Percentiles rank a stretch among this genome's conserved stretches.
These are phyloP conservation scores for Actinemys pallida DNA, from an alignment of 2,113 vertebrate genomes.

Conservation along the genomic window DNA sequence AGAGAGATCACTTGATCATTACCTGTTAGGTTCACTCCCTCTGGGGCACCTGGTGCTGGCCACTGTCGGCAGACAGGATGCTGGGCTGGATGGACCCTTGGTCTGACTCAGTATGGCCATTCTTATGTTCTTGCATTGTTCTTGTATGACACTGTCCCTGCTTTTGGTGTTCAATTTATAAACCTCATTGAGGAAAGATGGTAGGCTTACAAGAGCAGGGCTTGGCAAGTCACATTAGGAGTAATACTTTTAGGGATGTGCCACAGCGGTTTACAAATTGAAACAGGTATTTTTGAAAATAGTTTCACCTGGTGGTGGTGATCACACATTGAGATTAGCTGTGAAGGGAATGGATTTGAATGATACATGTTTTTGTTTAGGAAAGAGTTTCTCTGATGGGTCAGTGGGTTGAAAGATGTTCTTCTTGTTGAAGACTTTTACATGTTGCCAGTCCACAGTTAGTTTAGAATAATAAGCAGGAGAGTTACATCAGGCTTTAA, in stretches of 20 bases:
- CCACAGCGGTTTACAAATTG: rapidly evolving
- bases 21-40: too few relatives aligned
- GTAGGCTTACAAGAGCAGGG: background rate
- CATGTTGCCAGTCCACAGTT: background rate
- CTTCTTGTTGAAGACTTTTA: background rate
- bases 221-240: background rate
- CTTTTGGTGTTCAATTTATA: background rate
- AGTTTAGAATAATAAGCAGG: background rate
- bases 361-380: background rate
- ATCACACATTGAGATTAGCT: background rate
- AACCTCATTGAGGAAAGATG: background rate
- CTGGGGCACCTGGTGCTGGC: too few relatives aligned
- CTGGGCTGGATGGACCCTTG: too few relatives aligned
- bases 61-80: too few relatives aligned
- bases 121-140: too few relatives aligned
- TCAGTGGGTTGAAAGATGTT: background rate
- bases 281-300: background rate
- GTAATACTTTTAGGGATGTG: background rate
- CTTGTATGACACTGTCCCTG: background rate
- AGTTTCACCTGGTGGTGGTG: background rate
- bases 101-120: too few relatives aligned
- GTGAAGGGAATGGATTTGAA: background rate
- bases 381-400: background rate
- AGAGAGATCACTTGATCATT: too few relatives aligned
- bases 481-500: background rate